Percentiles rank a stretch among this genome's conserved stretches.
phyloP scores from a whole-genome alignment of 2,113 vertebrate species.

The Semicossyphus pulcher region DNA sequence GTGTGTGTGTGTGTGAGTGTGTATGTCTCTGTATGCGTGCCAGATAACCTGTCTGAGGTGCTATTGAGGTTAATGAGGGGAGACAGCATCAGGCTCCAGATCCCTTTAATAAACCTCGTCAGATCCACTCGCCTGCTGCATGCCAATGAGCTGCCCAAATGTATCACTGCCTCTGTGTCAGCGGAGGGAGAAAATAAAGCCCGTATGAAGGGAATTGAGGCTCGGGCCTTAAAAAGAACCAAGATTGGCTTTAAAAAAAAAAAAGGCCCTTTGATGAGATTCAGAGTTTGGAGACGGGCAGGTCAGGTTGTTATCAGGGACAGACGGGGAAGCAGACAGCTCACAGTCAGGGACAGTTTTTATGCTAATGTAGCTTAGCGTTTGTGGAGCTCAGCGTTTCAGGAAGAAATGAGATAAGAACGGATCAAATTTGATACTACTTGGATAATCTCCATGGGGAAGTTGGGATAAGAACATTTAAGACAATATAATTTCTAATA shows the following conservation, averaged over 20 bases:
- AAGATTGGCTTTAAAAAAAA: constrained; percentile 13
- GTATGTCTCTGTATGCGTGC: constrained; percentile 8
- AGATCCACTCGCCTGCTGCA: constrained; percentile 40
- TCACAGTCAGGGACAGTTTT: neutral
- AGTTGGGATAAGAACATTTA: no score
- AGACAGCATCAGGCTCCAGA: constrained; percentile 65
- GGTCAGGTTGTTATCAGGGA: constrained; percentile 24
- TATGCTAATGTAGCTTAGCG: neutral
- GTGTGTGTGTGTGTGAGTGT: constrained; percentile 9
- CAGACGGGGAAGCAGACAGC: neutral
- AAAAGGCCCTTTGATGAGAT: constrained; percentile 34
- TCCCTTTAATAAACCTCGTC: constrained; percentile 73
- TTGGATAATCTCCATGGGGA: neutral
- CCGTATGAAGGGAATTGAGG: constrained; percentile 25
- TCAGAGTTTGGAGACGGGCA: neutral
- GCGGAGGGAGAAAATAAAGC: constrained; percentile 20
- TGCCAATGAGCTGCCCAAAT: constrained; percentile 59
- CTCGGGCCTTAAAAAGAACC: neutral
- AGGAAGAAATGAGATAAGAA: constrained; percentile 15
- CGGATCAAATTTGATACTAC: neutral
- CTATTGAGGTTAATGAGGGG: constrained; percentile 72
- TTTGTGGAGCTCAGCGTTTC: neutral
- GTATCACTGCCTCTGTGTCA: constrained; percentile 2
- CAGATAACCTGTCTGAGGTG: constrained; percentile 61
- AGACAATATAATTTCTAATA: no score